These are phyloP conservation scores for Heliconius sara DNA, from an alignment of 2,888 invertebrate genomes.

Conservation along the genomic window DNA sequence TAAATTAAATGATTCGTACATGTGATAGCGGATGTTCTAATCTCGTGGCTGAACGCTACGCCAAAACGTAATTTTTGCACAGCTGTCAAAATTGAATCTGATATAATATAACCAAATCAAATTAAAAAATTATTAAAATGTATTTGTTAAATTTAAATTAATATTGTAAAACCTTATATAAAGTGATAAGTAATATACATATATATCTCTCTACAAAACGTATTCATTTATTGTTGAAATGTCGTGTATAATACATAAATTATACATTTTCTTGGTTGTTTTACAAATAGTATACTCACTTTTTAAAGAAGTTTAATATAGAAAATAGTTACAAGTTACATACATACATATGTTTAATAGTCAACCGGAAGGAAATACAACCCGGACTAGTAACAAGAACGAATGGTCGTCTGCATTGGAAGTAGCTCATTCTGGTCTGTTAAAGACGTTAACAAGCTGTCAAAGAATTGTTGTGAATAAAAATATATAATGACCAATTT, in stretches of 20 bases:
- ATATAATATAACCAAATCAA: neutral
- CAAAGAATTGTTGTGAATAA: constrained; percentile 50
- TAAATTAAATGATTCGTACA: constrained; percentile 32
- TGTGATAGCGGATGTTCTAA: constrained; percentile 18
- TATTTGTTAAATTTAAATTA: too few species aligned
- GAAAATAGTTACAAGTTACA: neutral
- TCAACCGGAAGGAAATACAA: constrained; percentile 23
- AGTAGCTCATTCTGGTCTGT: constrained; percentile 60
- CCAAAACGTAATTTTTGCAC: constrained; percentile 44
- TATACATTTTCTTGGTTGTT: neutral
- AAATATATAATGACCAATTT: constrained; percentile 45
- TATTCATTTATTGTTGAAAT: neutral
- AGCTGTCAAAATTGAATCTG: neutral
- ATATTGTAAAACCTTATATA: too few species aligned
- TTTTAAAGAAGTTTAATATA: neutral
- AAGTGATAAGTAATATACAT: neutral
- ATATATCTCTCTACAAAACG: neutral
- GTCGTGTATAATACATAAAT: neutral
- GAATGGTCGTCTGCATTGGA: constrained; percentile 64
- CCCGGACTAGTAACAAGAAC: constrained; percentile 50
- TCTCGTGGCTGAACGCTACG: constrained; percentile 43
- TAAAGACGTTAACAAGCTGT: constrained; percentile 67
- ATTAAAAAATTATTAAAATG: too few species aligned
- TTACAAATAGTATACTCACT: neutral
- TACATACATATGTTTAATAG: neutral